Base-by-base conservation (phyloP, 2,797 vertebrate genomes). In the Pelochelys cantorii region DNA sequence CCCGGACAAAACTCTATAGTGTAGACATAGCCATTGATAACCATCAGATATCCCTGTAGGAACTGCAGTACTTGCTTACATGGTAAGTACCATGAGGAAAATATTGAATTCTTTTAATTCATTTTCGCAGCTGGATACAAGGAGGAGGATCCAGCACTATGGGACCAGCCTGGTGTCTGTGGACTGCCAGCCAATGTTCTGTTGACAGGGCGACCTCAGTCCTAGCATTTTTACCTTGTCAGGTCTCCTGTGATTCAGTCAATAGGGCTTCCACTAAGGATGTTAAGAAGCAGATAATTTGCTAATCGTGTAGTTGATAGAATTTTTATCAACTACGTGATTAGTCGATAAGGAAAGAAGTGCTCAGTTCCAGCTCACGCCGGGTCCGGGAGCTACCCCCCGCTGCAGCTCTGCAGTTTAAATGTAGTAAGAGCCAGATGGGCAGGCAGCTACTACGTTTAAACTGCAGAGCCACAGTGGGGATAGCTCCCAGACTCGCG, bases 51-150 rank as follows among this genome's bases (percentile, higher is more conserved):
- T 13, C 52, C 20, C 62, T 53, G 37, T 7, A 12, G 20, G 77
- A 91, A 74, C 23, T 86, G 60, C 13, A 91, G 15, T 25, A 81
- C 22, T 83, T 54, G 37, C 8, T 53, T 71, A 54, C 48, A 79
- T 3, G 25, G 34, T 7, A 15, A 87, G 9, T 37, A 86, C 59
- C 9, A 84, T 11, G 56, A 7, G 53, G 88, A 86, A 92, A 71
- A 65, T 52, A 23, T 12, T 57, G 57, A 92, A 84, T 56, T 79
- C 18, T 52, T 79, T 42, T 68, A 13, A 37, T 79, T 55, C 62
- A 29, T 77, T 53, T 87, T 86, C 84, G 83, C 75, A 96, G 80
- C 60, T 86, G 65, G 59, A 80, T 94, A 85, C 4, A 5, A 3
- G 22, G n/a, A 80, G 42, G 71, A 79, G 90, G 25, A 56, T 75